Conservation (phyloP, 1,140 invertebrate genomes). For the Meloidogyne floridensis region DNA sequence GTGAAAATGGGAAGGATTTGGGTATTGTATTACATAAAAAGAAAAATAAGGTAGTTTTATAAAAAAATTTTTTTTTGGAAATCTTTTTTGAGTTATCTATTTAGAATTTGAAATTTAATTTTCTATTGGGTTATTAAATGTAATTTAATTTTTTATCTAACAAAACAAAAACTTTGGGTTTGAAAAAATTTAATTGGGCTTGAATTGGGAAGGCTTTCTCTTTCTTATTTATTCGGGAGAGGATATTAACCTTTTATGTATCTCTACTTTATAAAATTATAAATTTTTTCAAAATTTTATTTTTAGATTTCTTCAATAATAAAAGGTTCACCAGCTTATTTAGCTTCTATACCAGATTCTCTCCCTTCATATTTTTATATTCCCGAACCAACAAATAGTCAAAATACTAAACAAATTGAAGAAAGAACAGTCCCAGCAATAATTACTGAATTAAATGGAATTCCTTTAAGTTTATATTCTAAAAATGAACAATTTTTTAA, state of each 20-base stretch:
- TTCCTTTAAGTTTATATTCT: conserved; percentile 37
- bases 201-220: too few relatives aligned
- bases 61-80: too few relatives aligned
- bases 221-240: too few relatives aligned
- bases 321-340: not conserved
- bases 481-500: conserved; percentile 38
- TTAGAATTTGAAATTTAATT: too few relatives aligned
- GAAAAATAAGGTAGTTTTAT: conserved; percentile 37
- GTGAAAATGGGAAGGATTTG: conserved; percentile 17
- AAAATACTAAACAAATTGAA: not conserved
- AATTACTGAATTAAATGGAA: conserved; percentile 39
- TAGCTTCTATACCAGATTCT: not conserved
- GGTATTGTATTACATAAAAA: conserved; percentile 40
- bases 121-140: too few relatives aligned
- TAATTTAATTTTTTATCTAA: too few relatives aligned
- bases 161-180: too few relatives aligned
- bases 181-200: too few relatives aligned
- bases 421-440: conserved; percentile 27
- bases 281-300: not conserved
- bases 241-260: too few relatives aligned
- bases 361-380: conserved; percentile 14
- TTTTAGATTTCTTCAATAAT: not conserved
- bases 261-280: not conserved
- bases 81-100: too few relatives aligned
- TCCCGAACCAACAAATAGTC: conserved; percentile 2